A percentile compares a stretch with the other conserved stretches of the same genome.
Conservation (phyloP, 2,888 invertebrate species). For the Ormyrus pomaceus region DNA sequence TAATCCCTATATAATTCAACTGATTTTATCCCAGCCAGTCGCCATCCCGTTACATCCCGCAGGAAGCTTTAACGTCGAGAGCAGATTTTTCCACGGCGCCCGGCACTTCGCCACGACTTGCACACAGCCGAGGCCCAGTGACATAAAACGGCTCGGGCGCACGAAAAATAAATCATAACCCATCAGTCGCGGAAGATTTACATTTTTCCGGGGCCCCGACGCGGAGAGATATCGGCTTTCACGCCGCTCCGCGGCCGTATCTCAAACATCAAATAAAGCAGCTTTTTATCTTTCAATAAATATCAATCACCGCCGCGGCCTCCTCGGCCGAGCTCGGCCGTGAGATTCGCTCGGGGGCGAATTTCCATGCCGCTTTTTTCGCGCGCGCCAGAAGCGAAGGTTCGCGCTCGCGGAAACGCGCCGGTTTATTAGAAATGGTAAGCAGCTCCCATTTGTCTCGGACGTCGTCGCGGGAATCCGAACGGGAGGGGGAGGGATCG, state of each 20-base stretch:
- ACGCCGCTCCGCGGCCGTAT: neutral
- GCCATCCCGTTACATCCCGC: no score
- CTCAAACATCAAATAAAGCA: neutral
- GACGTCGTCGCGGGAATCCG: neutral
- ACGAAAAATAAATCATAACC: constrained; percentile 20
- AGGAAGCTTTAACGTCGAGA: no score
- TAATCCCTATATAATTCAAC: no score
- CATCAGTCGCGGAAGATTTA: neutral
- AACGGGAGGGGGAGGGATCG: neutral
- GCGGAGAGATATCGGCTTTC: no score
- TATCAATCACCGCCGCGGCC: no score
- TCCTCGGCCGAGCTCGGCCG: no score
- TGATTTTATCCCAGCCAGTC: no score
- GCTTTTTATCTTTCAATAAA: neutral
- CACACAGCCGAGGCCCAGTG: neutral
- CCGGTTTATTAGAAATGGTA: constrained; percentile 36
- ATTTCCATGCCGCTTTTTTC: no score
- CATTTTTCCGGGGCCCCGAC: neutral
- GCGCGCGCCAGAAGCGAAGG: no score
- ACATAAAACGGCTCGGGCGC: neutral
- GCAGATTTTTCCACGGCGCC: no score
- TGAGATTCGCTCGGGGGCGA: no score
- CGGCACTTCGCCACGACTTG: no score
- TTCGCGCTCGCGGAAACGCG: neutral
- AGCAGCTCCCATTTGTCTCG: constrained; percentile 16